Evolutionary conservation across 2,888 invertebrate species (phyloP), one percentile per base, ranked within the genome.

Genomic region (Temnothorax ravouxi): DNA sequence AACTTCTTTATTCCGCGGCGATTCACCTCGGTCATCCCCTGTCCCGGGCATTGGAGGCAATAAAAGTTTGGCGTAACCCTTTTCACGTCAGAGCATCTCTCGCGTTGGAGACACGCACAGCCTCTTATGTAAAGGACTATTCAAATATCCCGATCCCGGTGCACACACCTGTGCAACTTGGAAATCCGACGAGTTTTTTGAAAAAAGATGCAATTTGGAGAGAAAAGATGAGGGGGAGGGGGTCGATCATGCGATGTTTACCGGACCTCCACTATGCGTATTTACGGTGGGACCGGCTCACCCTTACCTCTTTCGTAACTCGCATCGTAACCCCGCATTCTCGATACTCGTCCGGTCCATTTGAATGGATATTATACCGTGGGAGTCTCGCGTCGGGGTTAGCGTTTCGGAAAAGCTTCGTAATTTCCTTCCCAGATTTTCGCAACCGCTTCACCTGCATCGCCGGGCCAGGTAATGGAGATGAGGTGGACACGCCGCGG

Each of bases 61-160:
- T 83, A 83, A 81, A 84, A 84, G 84, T 88, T 81, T 72, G 74
- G 25, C 86, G 90, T 61, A 91, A 91, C 91, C 91, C 91, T 91
- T 91, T 85, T 77, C 88, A 91, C 87, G 87, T 81, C 72, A n/a
- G 61, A 41, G 69, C 56, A 34, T 84, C 83, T 71, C 83, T 69
- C 71, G 81, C 74, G 52, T 75, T 84, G 74, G 84, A 62, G 86
- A 86, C 77, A 85, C 66, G 80, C 71, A 87, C 85, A 86, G 85
- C 87, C 89, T 92, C 93, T 93, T 93, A 93, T 93, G 93, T 92
- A 93, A 93, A 93, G 91, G 88, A 85, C 90, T 88, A 91, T 92
- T 92, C 89, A 91, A 92, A 92, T 91, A 92, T 90, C 52, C 52
- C 87, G 72, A 85, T 83, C 84, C 86, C 75, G 74, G 38, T 86